Evolutionary conservation across 2,888 invertebrate genomes (phyloP), one percentile per base, ranked within the genome.

Genomic region (Aporophyla nigra): DNA sequence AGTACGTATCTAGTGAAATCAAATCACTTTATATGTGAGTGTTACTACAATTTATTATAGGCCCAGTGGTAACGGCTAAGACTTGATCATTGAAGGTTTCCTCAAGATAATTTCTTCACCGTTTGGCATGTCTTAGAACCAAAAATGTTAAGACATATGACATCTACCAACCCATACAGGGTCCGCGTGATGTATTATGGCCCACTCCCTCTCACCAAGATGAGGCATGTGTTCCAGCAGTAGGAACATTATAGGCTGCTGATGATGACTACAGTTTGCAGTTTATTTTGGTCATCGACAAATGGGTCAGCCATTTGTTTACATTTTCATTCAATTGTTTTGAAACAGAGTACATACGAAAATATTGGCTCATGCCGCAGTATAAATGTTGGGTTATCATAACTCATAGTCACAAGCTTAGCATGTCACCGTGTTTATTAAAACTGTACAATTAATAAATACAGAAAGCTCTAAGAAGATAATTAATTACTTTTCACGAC

Each of bases 401-500:
- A 33, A 27, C 16, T 66, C n/a, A 49, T 43, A 61, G n/a, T n/a
- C 12, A 24, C n/a, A 49, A 51, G 7, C 24, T 21, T 10, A 49
- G 4, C 33, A 19, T 49, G 24, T 40, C 58, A 51, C 12, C 16
- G 49, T 49, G 1, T 49, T 74, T 73, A 58, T 49, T 74, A 56
- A 51, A 74, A 43, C 0, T 40, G 16, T 10, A 33, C 53, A n/a
- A 49, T 49, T 69, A 33, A 71, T 69, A 12, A 49, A 27, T 14
- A 43, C 21, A n/a, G 43, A 9, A 27, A 49, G 16, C 24, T 9
- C 10, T 49, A 62, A 49, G 54, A 63, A 49, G 33, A 49, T 63
- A 24, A 16, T 49, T 49, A 16, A 76, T 62, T 16, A 56, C 33
- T 56, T 76, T 75, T 27, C 62, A 21, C 24, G 6, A 46, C 33